Conservation (phyloP, 2,888 invertebrate genomes). For the Eristalis tenax region DNA sequence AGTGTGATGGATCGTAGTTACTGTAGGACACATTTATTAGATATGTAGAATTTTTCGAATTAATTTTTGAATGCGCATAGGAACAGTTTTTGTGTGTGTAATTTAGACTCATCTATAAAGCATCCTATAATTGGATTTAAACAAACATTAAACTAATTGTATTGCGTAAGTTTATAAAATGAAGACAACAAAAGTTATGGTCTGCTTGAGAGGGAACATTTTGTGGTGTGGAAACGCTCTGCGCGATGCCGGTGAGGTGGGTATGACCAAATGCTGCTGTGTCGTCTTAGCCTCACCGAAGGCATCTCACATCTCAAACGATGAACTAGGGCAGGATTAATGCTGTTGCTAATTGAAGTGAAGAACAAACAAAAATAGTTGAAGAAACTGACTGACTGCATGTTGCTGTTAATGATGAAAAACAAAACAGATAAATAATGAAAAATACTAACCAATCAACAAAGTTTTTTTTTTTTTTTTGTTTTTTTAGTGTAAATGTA, state of each 20-base stretch:
- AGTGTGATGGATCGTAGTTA: constrained; percentile 2
- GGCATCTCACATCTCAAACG: background rate
- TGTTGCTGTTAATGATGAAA: constrained; percentile 56
- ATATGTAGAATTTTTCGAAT: constrained; percentile 44
- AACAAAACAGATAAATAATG: constrained; percentile 2
- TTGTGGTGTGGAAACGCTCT: constrained; percentile 4
- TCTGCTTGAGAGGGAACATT: no score
- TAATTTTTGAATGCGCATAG: constrained; percentile 35
- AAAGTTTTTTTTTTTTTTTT: constrained; percentile 11
- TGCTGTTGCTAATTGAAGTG: constrained; percentile 35
- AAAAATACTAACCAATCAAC: constrained; percentile 13
- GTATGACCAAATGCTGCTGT: constrained; percentile 45
- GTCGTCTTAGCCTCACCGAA: background rate
- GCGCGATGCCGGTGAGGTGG: background rate
- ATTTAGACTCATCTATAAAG: constrained; percentile 42
- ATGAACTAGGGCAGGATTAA: background rate
- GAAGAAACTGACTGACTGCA: constrained; percentile 61
- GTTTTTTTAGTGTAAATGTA: constrained; percentile 39
- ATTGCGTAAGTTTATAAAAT: constrained; percentile 1
- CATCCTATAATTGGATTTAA: constrained; percentile 20
- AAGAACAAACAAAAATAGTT: background rate
- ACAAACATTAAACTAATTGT: constrained; percentile 16
- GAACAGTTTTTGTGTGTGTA: constrained; percentile 20
- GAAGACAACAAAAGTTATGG: background rate
- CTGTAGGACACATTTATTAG: constrained; percentile 47